These are phyloP conservation scores for Zelleria hepariella DNA, from an alignment of 2,888 invertebrate genomes.

Conservation along the genomic window DNA sequence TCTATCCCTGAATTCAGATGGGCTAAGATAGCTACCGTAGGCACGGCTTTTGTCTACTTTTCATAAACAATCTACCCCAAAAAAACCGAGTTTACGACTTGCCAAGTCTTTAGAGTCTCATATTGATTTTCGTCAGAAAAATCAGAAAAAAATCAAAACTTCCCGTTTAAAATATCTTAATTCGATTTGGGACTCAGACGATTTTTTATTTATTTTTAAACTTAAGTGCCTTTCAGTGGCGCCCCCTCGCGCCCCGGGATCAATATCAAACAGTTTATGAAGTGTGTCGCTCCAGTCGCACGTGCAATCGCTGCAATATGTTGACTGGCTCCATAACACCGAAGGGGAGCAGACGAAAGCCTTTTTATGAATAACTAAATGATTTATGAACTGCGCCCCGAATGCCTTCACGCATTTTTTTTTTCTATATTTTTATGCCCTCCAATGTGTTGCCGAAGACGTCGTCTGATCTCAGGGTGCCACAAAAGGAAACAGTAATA, in stretches of 20 bases:
- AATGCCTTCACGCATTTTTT: constrained; percentile 29
- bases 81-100: too few species aligned
- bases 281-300: constrained; percentile 66
- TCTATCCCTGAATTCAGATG: too few species aligned
- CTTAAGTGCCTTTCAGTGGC: constrained; percentile 40
- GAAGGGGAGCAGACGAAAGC: constrained; percentile 41
- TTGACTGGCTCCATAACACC: constrained; percentile 24
- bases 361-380: constrained; percentile 69
- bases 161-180: not conserved
- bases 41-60: too few species aligned
- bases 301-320: constrained; percentile 63
- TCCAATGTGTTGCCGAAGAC: constrained; percentile 15
- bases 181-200: not conserved
- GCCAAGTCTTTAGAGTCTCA: too few species aligned
- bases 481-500: constrained; percentile 16
- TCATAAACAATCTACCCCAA: too few species aligned
- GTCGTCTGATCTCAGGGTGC: constrained; percentile 8
- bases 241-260: constrained; percentile 41
- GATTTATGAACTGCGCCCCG: constrained; percentile 45
- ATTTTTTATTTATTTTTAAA: constrained; percentile 31
- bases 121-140: too few species aligned
- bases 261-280: constrained; percentile 65
- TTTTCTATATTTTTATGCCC: constrained; percentile 21
- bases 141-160: constrained; percentile 19
- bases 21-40: too few species aligned